A percentile compares a stretch with the other conserved stretches of the same genome.
Conservation (phyloP, 1,140 invertebrate species). For the Penaeus indicus region DNA sequence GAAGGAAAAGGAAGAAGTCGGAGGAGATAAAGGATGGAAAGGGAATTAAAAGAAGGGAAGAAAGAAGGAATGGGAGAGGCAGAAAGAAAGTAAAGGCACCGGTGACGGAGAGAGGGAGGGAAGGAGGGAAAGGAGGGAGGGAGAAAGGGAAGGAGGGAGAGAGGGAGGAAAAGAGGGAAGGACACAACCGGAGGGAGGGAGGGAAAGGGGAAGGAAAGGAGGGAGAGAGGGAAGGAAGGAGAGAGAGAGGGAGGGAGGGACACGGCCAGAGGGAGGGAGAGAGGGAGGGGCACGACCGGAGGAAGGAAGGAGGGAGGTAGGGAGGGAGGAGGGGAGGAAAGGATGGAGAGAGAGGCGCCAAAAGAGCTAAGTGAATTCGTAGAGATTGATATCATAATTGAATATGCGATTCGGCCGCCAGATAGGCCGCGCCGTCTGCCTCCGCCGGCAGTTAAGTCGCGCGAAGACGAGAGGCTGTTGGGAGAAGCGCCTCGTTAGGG, state of each 20-base stretch:
- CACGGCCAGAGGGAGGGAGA: neutral
- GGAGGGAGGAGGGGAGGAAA: neutral
- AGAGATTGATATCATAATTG: slow-evolving; percentile 55
- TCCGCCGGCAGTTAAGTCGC: no score
- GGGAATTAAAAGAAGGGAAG: neutral
- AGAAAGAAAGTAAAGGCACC: neutral
- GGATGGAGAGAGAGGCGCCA: neutral
- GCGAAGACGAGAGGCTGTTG: neutral
- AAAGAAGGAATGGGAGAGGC: neutral
- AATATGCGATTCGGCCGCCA: slow-evolving; percentile 16
- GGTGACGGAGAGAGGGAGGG: no score
- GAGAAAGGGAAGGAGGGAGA: no score
- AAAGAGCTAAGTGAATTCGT: slow-evolving; percentile 34
- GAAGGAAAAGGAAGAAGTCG: neutral
- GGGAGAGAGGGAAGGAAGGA: neutral
- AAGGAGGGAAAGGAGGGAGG: no score
- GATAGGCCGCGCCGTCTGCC: no score
- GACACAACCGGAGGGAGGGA: neutral
- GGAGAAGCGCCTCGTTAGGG: neutral
- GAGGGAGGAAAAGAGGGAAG: neutral
- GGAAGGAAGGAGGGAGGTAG: neutral
- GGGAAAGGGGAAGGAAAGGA: neutral
- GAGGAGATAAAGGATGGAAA: neutral
- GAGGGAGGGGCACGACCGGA: slow-evolving; percentile 1
- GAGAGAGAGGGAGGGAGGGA: neutral